Evolutionary conservation across 92 coral and sea anemone genomes (phyloP).

Genomic region (Porites divaricata): DNA sequence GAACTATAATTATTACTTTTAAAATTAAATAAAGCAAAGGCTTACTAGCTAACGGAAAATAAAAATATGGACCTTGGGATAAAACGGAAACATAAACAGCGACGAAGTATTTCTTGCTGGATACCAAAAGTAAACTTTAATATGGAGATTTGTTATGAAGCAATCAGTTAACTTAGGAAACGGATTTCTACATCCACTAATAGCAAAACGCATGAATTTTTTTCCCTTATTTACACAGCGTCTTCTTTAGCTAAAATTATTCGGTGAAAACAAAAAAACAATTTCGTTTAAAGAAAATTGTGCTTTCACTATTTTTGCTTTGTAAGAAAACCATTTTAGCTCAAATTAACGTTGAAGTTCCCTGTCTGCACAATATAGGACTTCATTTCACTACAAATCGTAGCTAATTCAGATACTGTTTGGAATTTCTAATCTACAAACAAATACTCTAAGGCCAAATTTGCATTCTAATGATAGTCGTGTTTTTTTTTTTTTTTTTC

Average conservation of each 20-base stretch:
- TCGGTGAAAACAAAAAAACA: not conserved
- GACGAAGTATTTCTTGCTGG: constrained; percentile 1
- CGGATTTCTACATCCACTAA: not conserved
- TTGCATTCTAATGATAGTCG: constrained; percentile 39
- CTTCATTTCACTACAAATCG: not conserved
- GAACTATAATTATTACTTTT: not conserved
- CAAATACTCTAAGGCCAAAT: constrained; percentile 50
- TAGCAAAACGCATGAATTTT: constrained; percentile 22
- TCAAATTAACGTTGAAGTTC: not conserved
- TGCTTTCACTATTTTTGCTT: not conserved
- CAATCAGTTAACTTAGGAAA: constrained; percentile 19
- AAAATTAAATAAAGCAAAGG: not conserved
- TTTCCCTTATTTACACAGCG: constrained; percentile 22
- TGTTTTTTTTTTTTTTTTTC: not conserved
- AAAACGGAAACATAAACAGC: constrained; percentile 18
- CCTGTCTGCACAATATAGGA: not conserved
- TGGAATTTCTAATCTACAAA: constrained; percentile 49
- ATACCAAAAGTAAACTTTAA: not conserved
- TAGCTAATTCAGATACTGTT: constrained; percentile 33
- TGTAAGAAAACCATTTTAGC: not conserved
- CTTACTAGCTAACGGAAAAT: not conserved
- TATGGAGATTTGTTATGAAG: constrained; percentile 7
- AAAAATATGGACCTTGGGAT: not conserved
- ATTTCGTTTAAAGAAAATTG: not conserved
- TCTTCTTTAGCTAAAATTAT: not conserved